Evolutionary conservation across 2,797 vertebrate species (phyloP), one percentile per base, ranked within the genome.

Genomic region (Strix occidentalis): DNA sequence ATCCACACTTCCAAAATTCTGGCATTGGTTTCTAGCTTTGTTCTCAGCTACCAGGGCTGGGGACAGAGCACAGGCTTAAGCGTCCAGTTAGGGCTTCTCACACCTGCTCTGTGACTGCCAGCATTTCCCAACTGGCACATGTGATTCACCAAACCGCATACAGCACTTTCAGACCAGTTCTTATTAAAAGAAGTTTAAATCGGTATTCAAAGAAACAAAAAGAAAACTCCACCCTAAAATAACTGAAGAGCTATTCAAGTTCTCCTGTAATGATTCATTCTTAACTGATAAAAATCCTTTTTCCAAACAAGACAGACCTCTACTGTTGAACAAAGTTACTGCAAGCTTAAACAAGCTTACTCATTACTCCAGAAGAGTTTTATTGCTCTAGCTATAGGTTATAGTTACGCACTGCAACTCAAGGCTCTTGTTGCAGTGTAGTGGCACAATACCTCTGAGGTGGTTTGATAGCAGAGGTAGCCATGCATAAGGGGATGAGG

Each of bases 271-370:
- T 2, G 5, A 84, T 75, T 89, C 24, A 17, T 29, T 31, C 37
- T 35, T 43, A 15, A 78, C 25, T 18, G 35, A 29, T 45, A 56
- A 90, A 84, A 92, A 19, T 13, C 11, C 16, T 80, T 89, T 87
- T 64, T 35, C 37, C 11, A n/a, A 26, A 6, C 95, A 56, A 89
- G 90, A 71, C 20, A 26, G 95, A 96, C 95, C 94, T 94, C 96
- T 96, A 69, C 93, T 45, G 94, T 9, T n/a, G 23, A 24, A 61
- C 29, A 31, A 20, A 33, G 9, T 37, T 50, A 95, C 8, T 79
- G 74, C 95, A 95, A 41, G 75, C 11, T 70, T 35, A 9, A 17
- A 16, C 8, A 25, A 31, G 1, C 18, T 68, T 33, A 7, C 10
- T 69, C 17, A 6, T 21, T 19, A 56, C 6, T 9, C 16, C 2